Evolutionary conservation across 2,888 invertebrate species (phyloP).

Genomic region (Syrphus vitripennis): DNA sequence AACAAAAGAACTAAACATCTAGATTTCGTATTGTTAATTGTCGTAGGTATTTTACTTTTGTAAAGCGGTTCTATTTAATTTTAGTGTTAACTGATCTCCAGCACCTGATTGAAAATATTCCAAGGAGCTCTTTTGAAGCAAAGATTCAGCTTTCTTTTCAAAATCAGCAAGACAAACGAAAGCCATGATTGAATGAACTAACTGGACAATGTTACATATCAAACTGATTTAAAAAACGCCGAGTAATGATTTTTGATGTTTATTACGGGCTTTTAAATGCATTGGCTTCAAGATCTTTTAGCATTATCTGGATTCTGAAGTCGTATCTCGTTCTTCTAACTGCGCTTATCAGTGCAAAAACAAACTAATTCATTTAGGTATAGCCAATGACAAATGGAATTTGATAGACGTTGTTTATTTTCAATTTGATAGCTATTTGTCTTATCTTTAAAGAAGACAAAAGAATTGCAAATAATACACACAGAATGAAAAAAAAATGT

Average conservation of each 20-base stretch:
- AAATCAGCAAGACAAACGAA: conserved; percentile 89
- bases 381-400: no score
- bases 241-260: background rate
- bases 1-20: background rate
- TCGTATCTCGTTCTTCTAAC: no score
- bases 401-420: no score
- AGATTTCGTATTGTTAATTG: no score
- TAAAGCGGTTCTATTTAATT: conserved; percentile 89
- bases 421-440: no score
- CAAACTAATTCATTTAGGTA: no score
- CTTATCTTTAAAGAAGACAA: no score
- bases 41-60: conserved; percentile 80
- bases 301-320: background rate
- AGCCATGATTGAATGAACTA: conserved; percentile 71
- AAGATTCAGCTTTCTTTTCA: conserved; percentile 85
- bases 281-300: background rate
- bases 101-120: conserved; percentile 95
- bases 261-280: background rate
- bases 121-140: conserved; percentile 86
- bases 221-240: background rate
- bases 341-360: no score
- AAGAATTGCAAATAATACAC: no score
- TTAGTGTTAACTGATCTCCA: conserved; percentile 88
- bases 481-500: no score
- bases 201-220: background rate